phyloP scores from a whole-genome alignment of 2,888 invertebrate genomes.

The Andrena chrysosceles region DNA sequence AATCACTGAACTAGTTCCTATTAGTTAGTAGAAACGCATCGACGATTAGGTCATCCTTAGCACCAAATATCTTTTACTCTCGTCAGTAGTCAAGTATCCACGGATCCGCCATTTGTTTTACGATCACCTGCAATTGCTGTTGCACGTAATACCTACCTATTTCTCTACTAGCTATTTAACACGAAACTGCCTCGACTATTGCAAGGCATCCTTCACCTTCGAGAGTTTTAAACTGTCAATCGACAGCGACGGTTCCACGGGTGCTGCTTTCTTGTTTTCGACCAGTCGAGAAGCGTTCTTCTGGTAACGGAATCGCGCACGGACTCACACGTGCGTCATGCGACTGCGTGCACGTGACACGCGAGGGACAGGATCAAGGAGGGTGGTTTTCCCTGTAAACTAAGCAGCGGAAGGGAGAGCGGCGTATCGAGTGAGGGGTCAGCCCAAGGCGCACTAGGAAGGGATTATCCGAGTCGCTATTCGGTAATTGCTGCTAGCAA shows the following conservation, averaged over 20 bases:
- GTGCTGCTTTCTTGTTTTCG: constrained; percentile 23
- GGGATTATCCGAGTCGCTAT: constrained; percentile 79
- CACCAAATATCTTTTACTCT: too few relatives aligned
- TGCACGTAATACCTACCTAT: not conserved
- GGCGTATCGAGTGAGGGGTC: constrained; percentile 70
- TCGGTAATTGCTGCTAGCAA: constrained; percentile 82
- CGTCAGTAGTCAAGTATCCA: too few relatives aligned
- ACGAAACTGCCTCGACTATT: not conserved
- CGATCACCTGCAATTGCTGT: too few relatives aligned
- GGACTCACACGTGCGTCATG: constrained; percentile 74
- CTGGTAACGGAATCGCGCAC: constrained; percentile 62
- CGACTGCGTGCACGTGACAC: constrained; percentile 80
- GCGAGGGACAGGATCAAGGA: constrained; percentile 68
- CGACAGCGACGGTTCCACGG: constrained; percentile 14
- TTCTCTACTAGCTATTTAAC: not conserved
- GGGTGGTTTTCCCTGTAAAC: constrained; percentile 74
- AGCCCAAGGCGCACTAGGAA: constrained; percentile 68
- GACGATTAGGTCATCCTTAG: too few relatives aligned
- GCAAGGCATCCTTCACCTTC: not conserved
- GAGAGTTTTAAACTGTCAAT: constrained; percentile 14
- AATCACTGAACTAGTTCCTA: too few relatives aligned
- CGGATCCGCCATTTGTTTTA: too few relatives aligned
- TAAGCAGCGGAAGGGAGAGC: constrained; percentile 68
- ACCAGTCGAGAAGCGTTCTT: constrained; percentile 35
- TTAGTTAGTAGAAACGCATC: too few relatives aligned